These are phyloP conservation scores for Thinocorus orbignyianus DNA, from an alignment of 2,113 vertebrate genomes.

Conservation along the genomic window DNA sequence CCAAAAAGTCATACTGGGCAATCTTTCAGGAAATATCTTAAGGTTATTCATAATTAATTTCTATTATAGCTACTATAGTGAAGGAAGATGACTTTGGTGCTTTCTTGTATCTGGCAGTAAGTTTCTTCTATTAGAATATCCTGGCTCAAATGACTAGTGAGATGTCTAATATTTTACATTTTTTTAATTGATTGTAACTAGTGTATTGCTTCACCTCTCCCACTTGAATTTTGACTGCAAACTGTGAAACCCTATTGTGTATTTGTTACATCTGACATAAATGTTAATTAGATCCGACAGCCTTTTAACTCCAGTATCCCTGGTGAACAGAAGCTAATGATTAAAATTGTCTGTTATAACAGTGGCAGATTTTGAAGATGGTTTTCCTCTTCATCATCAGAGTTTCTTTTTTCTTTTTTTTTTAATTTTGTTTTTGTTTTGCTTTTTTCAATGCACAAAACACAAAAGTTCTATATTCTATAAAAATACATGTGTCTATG, in stretches of 20 bases:
- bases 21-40: not conserved
- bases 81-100: not conserved
- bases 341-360: not conserved
- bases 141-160: not conserved
- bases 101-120: not conserved
- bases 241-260: conserved; percentile 2
- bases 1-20: not conserved
- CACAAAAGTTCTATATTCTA: not conserved
- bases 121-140: not conserved
- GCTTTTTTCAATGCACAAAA: not conserved
- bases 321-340: not conserved
- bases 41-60: not conserved
- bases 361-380: not conserved
- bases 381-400: not conserved
- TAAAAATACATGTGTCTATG: not conserved
- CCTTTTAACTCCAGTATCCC: conserved; percentile 3
- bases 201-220: not conserved
- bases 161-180: not conserved
- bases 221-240: conserved; percentile 1
- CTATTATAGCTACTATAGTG: not conserved
- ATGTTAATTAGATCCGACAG: conserved; percentile 22
- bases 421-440: not conserved
- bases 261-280: conserved; percentile 1
- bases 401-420: not conserved
- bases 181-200: not conserved